Base-by-base conservation (phyloP, 2,888 invertebrate species). In the Amblyteles armatorius region DNA sequence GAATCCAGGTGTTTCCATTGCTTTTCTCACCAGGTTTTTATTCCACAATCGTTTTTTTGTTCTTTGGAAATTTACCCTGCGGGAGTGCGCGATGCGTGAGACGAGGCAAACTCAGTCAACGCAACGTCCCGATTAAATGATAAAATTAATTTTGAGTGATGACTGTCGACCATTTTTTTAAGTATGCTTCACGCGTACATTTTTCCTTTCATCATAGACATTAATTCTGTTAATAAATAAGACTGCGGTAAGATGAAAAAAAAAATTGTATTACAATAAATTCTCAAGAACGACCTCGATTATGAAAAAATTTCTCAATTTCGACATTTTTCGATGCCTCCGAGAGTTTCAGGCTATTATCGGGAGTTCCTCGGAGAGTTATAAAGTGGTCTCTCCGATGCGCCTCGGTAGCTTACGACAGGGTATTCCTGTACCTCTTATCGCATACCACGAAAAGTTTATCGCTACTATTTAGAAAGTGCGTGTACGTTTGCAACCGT, bases 381-480 rank as follows among this genome's bases (percentile, higher is more conserved):
- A 4, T 36, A 67, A 67, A 52, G 19, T 52, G 50, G 40, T 50
- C 44, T 48, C 16, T 16, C 33, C 52, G n/a, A 67, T 52, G 60
- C 33, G 9, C 67, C 36, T 33, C 82, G 57, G 82, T 84, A 84
- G 79, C 84, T 74, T 82, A 73, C 48, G 63, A 55, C 55, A 16
- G 36, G 80, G 29, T 79, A 84, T 79, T 74, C 26, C 33, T 60
- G 63, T 67, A 16, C 13, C 36, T 63, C 78, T 84, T 82, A 82
- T 84, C 84, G 69, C 78, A 76, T 74, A 72, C 76, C 57, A 40
- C 77, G 71, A 74, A 71, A 55, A 79, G 33, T 84, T 79, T 79
- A 82, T 85, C 82, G 74, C 52, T 1, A 22, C 82, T 67, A 76
- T 82, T 63, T 85, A 82, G 79, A 85, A 85, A 85, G 82, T 85